Base-by-base conservation (phyloP, 2,113 vertebrate genomes). In the Ovis aries region DNA sequence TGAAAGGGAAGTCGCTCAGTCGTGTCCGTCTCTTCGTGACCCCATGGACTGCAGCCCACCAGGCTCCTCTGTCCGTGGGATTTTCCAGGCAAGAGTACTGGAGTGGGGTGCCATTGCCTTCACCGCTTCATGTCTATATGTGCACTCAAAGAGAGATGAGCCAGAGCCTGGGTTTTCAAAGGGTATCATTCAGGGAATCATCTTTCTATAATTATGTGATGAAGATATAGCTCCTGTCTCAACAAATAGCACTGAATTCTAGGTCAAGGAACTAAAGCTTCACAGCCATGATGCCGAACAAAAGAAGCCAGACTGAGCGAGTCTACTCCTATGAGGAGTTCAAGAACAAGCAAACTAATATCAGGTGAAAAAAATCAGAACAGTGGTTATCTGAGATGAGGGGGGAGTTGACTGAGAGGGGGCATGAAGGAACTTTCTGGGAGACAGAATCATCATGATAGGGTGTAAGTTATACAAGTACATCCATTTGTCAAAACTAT, bases 161-260 rank as follows among this genome's bases (percentile, higher is more conserved):
- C 50, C 82, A 88, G 50, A 87, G 9, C 17, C 33, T 90, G 43
- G 27, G 53, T 33, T 88, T 96, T 86, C 57, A 57, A 52, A 50
- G 15, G 17, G 21, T 55, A 59, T 60, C 33, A 81, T 13, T 74
- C 57, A 89, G 27, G 78, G 64, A 89, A 89, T 91, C 29, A 59
- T 74, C 62, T 95, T 97, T 92, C 90, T 81, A 13, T 52, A 95
- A 74, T 29, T 45, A 85, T 13, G 48, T 71, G 64, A 91, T 93
- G 1, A 13, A 57, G 62, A 40, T 5, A 60, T 2, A 87, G 55
- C 5, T 62, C 21, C 17, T 87, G 27, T 81, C 50, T 87, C 16
- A 93, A 87, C 50, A 85, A 67, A 90, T 0, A 90, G 59, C 45
- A 80, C 27, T 92, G 40, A 90, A 77, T 57, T 83, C 82, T 45